These are phyloP conservation scores for Sigmodon hispidus DNA, from an alignment of 2,113 vertebrate species.

Conservation along the genomic window DNA sequence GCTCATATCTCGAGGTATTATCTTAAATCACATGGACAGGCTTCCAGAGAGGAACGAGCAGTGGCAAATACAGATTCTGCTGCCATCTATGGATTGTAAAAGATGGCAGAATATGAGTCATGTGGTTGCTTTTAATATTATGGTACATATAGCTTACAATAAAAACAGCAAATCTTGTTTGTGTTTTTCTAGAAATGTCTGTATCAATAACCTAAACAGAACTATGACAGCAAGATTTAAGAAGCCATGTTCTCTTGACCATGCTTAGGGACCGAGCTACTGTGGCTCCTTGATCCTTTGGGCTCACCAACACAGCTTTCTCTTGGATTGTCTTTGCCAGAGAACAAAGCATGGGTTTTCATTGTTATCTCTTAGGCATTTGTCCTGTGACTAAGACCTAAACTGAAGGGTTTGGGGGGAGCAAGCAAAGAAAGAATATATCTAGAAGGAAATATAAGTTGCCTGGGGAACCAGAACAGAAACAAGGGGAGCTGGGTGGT, in stretches of 20 bases:
- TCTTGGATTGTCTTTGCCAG: neutral
- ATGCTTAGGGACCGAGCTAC: neutral
- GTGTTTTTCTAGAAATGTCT: neutral
- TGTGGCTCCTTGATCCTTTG: neutral
- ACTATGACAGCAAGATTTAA: neutral
- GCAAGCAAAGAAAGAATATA: conserved; percentile 2
- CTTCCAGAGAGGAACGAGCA: neutral
- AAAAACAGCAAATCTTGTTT: neutral
- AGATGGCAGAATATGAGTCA: conserved; percentile 3
- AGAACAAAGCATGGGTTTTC: neutral
- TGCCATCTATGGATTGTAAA: neutral
- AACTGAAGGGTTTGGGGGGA: neutral
- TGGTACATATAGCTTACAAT: neutral
- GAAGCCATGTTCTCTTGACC: neutral
- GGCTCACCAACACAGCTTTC: neutral
- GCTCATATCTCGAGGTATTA: neutral
- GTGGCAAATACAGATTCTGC: neutral
- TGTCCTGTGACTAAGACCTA: neutral
- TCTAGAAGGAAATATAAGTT: conserved; percentile 8
- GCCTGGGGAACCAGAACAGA: neutral
- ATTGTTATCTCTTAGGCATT: neutral
- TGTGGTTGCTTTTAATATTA: conserved; percentile 35
- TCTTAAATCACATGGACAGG: neutral
- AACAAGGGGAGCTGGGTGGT: neutral
- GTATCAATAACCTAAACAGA: neutral